A percentile compares a stretch with the other conserved stretches of the same genome.
These are phyloP conservation scores for Psammodynastes pulverulentus DNA, from an alignment of 2,113 vertebrate species.

Conservation along the genomic window DNA sequence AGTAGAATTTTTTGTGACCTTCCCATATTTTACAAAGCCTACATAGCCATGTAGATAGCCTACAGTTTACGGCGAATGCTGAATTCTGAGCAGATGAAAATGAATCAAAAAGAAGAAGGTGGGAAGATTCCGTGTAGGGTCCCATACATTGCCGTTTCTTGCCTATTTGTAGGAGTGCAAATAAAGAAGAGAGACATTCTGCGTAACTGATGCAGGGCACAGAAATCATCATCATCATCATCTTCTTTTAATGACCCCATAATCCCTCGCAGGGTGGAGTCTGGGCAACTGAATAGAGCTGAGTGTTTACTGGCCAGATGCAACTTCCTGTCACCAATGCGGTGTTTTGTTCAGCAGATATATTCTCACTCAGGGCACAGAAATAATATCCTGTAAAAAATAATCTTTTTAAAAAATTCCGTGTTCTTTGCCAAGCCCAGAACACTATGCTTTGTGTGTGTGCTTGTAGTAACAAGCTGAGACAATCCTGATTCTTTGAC, in stretches of 20 bases:
- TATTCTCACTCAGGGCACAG: not conserved
- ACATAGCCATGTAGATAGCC: not conserved
- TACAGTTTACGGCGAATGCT: not conserved
- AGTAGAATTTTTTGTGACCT: not conserved
- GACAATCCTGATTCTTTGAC: not conserved
- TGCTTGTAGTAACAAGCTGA: too few relatives aligned
- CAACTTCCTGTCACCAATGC: too few relatives aligned
- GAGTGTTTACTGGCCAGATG: too few relatives aligned
- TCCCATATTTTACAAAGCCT: not conserved
- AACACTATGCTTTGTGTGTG: not conserved
- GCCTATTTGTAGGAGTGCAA: not conserved
- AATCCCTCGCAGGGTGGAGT: too few relatives aligned
- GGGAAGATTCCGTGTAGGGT: not conserved
- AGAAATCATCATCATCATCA: not conserved
- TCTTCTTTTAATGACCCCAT: too few relatives aligned
- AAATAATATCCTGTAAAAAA: not conserved
- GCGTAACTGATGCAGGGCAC: not conserved
- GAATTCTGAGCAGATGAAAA: not conserved
- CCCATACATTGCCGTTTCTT: not conserved
- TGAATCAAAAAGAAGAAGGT: not conserved
- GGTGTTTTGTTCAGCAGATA: too few relatives aligned
- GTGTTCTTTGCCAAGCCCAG: not conserved
- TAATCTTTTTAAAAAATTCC: not conserved
- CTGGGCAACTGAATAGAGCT: too few relatives aligned
- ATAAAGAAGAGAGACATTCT: not conserved